Conservation (phyloP, 1,140 invertebrate genomes). For the Mactra quadrangularis region DNA sequence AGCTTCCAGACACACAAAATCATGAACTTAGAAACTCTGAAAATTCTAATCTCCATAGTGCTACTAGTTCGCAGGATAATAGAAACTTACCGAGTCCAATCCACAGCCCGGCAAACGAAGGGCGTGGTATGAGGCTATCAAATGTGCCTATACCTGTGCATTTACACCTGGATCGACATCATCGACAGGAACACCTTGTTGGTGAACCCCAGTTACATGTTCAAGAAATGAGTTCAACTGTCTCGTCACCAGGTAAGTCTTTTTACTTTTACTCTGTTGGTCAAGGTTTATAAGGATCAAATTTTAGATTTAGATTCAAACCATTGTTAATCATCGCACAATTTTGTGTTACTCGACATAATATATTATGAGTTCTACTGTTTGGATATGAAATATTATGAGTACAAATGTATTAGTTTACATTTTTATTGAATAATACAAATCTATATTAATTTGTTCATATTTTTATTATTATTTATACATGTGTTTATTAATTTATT, state of each 20-base stretch:
- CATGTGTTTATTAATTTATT: too few species aligned
- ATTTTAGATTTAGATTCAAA: too few species aligned
- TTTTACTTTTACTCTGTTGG: too few species aligned
- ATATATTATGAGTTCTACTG: too few species aligned
- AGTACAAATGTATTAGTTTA: too few species aligned
- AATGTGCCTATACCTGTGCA: slow-evolving; percentile 23
- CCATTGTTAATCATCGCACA: too few species aligned
- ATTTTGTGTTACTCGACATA: too few species aligned
- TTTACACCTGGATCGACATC: slow-evolving; percentile 11
- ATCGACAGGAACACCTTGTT: slow-evolving; percentile 28
- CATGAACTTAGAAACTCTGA: slow-evolving; percentile 20
- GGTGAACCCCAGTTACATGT: slow-evolving; percentile 59
- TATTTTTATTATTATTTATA: too few species aligned
- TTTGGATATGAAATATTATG: too few species aligned
- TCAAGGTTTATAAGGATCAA: too few species aligned
- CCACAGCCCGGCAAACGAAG: slow-evolving; percentile 12
- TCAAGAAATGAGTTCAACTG: slow-evolving; percentile 60
- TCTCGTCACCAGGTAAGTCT: slow-evolving; percentile 50
- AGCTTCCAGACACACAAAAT: slow-evolving; percentile 55
- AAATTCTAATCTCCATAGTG: slow-evolving; percentile 14
- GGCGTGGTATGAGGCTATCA: slow-evolving; percentile 19
- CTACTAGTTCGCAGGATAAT: slow-evolving; percentile 20
- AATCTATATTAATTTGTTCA: too few species aligned
- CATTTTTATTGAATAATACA: too few species aligned
- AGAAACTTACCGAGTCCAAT: slow-evolving; percentile 28